These are phyloP conservation scores for Lonchura striata DNA, from an alignment of 2,113 vertebrate species.

Conservation along the genomic window DNA sequence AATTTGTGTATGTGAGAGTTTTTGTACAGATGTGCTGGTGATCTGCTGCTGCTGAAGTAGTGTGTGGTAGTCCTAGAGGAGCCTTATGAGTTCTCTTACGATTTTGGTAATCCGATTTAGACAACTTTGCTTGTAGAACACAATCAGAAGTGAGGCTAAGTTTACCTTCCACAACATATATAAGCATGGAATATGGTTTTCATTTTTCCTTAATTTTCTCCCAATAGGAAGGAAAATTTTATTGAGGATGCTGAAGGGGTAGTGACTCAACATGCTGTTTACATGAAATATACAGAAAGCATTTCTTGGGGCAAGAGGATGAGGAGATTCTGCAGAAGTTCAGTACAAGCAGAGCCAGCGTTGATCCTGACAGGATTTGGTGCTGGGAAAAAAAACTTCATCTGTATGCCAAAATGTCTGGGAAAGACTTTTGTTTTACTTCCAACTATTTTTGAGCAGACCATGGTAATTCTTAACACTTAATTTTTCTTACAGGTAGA, in stretches of 20 bases:
- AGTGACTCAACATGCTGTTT: background rate
- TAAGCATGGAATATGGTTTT: background rate
- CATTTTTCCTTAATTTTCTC: background rate
- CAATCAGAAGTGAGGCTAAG: background rate
- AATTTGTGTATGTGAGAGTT: background rate
- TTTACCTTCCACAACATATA: background rate
- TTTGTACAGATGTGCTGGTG: background rate
- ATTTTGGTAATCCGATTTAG: background rate
- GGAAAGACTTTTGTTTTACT: background rate
- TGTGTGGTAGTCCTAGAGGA: background rate
- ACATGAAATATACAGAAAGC: background rate
- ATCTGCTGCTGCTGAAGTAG: background rate
- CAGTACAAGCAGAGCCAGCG: fast-evolving
- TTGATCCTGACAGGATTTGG: background rate
- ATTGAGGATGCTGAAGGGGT: background rate
- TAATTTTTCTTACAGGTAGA: background rate
- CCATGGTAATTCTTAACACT: background rate
- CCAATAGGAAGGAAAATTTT: background rate
- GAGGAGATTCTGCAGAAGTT: background rate
- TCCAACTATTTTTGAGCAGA: background rate
- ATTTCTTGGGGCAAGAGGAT: background rate
- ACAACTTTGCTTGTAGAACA: background rate
- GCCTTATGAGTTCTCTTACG: background rate
- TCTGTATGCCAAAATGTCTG: background rate
- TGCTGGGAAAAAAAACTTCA: background rate